Evolutionary conservation across 2,113 vertebrate species (phyloP).

Genomic region (Trematocara stigmaticum): DNA sequence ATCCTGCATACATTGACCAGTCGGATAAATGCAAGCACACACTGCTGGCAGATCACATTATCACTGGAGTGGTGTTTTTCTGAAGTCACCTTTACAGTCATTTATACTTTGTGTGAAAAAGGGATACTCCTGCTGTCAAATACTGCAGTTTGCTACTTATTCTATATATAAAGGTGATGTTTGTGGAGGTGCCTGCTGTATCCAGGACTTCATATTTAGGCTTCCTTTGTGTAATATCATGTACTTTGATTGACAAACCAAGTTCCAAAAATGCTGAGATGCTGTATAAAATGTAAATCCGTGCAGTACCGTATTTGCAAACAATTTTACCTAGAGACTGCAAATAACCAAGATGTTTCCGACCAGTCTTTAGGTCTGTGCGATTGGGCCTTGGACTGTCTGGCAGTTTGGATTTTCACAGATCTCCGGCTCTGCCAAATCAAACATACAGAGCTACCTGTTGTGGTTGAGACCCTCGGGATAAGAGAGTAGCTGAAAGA

Average conservation of each 20-base stretch:
- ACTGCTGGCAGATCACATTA: neutral
- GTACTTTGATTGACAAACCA: neutral
- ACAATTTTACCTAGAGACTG: neutral
- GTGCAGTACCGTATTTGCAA: neutral
- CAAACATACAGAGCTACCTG: neutral
- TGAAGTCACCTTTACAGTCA: neutral
- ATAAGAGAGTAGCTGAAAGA: neutral
- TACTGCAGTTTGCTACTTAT: neutral
- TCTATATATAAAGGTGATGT: neutral
- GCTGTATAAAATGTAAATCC: neutral
- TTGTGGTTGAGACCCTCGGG: neutral
- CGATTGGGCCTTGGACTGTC: no score
- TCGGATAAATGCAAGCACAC: neutral
- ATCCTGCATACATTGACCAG: neutral
- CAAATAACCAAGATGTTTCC: no score
- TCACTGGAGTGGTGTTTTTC: neutral
- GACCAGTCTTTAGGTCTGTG: no score
- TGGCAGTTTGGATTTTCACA: no score
- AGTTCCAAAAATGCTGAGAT: neutral
- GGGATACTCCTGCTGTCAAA: neutral
- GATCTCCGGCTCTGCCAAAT: neutral
- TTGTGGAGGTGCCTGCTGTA: neutral
- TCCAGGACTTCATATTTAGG: neutral
- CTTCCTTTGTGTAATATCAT: fast-evolving
- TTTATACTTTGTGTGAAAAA: neutral